A percentile compares a stretch with the other conserved stretches of the same genome.
Conservation (phyloP, 1,140 invertebrate genomes). For the Bombus consobrinus region DNA sequence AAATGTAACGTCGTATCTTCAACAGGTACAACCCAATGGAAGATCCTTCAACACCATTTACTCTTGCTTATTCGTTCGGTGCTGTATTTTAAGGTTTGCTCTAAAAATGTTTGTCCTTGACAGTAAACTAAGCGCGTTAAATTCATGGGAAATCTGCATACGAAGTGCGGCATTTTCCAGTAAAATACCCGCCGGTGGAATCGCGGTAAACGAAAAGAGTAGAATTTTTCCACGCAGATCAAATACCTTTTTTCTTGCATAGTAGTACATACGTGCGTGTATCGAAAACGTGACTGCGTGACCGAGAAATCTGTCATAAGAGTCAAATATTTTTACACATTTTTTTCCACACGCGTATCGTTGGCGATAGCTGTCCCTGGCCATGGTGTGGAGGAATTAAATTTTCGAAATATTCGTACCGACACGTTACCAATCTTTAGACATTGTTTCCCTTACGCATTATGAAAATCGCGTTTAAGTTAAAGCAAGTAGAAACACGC, state of each 20-base stretch:
- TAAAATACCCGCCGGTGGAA: not conserved
- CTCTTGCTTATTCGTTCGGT: not conserved
- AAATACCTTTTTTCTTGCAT: not conserved
- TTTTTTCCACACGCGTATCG: not conserved
- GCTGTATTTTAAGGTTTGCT: not conserved
- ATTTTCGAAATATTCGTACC: not conserved
- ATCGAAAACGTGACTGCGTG: not conserved
- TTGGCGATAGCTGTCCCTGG: not conserved
- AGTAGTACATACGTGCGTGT: too few species aligned
- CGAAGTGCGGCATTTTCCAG: not conserved
- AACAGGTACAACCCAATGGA: not conserved
- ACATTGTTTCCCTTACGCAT: too few species aligned
- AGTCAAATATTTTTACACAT: not conserved
- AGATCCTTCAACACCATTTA: not conserved
- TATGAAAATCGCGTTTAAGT: too few species aligned
- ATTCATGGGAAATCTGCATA: slow-evolving; percentile 3
- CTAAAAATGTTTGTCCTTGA: not conserved
- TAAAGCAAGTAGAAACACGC: too few species aligned
- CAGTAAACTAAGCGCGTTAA: not conserved
- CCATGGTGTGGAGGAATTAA: not conserved
- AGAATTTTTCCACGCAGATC: slow-evolving; percentile 20
- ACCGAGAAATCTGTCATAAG: not conserved
- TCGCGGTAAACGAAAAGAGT: not conserved
- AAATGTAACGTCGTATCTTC: not conserved
- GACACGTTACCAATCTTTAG: too few species aligned